These are phyloP conservation scores for Sesia bembeciformis DNA, from an alignment of 2,888 invertebrate genomes.

Conservation along the genomic window DNA sequence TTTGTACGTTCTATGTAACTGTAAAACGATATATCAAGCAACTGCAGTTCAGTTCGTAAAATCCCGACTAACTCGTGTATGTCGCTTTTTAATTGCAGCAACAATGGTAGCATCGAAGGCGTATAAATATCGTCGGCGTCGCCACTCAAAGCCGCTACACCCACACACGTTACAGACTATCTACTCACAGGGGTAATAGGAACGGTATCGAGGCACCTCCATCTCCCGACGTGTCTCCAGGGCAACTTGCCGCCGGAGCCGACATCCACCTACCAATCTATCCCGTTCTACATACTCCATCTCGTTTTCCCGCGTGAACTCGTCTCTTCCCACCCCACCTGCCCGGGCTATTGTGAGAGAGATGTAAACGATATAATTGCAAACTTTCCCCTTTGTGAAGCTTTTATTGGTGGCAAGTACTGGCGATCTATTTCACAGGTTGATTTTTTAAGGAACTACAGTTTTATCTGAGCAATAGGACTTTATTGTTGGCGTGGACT, in stretches of 20 bases:
- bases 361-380: constrained; percentile 40
- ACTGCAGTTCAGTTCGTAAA: no score
- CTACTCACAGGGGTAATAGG: constrained; percentile 68
- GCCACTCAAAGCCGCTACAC: background rate
- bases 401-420: constrained; percentile 10
- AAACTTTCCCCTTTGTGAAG: constrained; percentile 28
- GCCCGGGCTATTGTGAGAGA: constrained; percentile 31
- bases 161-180: background rate
- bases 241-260: constrained; percentile 52
- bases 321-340: constrained; percentile 36
- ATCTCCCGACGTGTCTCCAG: constrained; percentile 63
- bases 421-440: background rate
- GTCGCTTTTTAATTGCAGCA: no score
- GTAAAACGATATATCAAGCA: no score
- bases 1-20: no score
- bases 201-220: constrained; percentile 71
- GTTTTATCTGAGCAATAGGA: no score
- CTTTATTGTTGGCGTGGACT: no score
- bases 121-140: no score
- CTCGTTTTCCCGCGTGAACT: constrained; percentile 12
- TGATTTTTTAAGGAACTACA: no score
- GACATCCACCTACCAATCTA: constrained; percentile 15
- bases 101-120: no score
- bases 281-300: constrained; percentile 3
- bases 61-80: no score